A percentile compares a stretch with the other conserved stretches of the same genome.
phyloP scores from a whole-genome alignment of 2,113 vertebrate species.

The Merops nubicus region DNA sequence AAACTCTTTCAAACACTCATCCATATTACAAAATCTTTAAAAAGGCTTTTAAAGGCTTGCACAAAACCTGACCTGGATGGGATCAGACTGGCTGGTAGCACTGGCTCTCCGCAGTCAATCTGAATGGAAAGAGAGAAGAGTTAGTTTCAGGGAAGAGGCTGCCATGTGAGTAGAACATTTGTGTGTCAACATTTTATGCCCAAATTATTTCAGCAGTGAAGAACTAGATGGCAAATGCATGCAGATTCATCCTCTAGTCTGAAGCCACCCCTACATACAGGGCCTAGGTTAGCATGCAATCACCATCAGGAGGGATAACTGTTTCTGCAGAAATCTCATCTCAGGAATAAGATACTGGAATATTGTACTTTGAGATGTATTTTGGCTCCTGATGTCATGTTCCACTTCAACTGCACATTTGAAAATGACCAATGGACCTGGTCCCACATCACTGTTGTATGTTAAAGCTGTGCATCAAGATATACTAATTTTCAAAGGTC shows the following conservation, averaged over 20 bases:
- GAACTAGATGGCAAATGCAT: not conserved
- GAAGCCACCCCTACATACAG: not conserved
- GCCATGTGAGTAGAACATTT: not conserved
- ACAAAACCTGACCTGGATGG: constrained; percentile 63
- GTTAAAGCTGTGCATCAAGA: not conserved
- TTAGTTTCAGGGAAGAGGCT: not conserved
- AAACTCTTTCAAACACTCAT: not conserved
- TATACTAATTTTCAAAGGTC: not conserved
- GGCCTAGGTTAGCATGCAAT: not conserved
- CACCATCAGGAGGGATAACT: not conserved
- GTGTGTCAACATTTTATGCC: not conserved
- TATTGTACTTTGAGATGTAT: no score
- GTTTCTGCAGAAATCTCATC: not conserved
- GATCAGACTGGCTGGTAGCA: not conserved
- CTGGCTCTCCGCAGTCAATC: not conserved
- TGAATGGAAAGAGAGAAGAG: not conserved
- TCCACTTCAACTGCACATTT: accelerated
- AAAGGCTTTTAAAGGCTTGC: not conserved
- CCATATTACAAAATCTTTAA: not conserved
- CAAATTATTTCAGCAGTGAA: not conserved
- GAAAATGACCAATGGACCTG: accelerated
- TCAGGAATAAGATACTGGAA: no score
- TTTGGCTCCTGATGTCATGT: not conserved
- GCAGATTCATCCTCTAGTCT: not conserved
- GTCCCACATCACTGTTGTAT: not conserved